These are phyloP conservation scores for Phrixothrix hirtus DNA, from an alignment of 2,888 invertebrate genomes.

Conservation along the genomic window DNA sequence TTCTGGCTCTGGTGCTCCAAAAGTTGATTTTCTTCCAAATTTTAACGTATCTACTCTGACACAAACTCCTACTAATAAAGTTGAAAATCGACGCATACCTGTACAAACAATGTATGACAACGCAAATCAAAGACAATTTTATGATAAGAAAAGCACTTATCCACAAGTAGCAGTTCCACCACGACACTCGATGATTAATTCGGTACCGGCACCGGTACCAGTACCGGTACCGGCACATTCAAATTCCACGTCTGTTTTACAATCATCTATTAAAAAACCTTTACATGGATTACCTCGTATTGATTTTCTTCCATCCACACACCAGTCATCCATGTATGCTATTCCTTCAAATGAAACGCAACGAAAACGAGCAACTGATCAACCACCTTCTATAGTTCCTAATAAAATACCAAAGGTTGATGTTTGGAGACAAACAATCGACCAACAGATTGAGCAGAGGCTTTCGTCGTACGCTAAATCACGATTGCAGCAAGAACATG, in stretches of 20 bases:
- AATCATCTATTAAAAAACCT: slow-evolving; percentile 28
- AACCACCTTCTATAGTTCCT: slow-evolving; percentile 47
- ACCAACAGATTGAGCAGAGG: slow-evolving; percentile 62
- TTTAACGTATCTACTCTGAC: slow-evolving; percentile 60
- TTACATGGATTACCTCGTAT: slow-evolving; percentile 41
- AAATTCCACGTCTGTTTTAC: slow-evolving; percentile 8
- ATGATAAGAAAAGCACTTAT: slow-evolving; percentile 21
- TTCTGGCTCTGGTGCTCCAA: slow-evolving; percentile 63
- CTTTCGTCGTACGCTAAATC: slow-evolving; percentile 52
- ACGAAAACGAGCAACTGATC: slow-evolving; percentile 53
- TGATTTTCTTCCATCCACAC: slow-evolving; percentile 42
- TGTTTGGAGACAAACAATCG: slow-evolving; percentile 60
- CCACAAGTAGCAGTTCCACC: slow-evolving; percentile 11
- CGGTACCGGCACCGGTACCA: slow-evolving; percentile 34
- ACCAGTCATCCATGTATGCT: slow-evolving; percentile 36
- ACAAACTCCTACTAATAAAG: slow-evolving; percentile 22
- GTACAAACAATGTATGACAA: slow-evolving; percentile 18
- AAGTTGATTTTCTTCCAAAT: slow-evolving; percentile 79
- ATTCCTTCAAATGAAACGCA: slow-evolving; percentile 35
- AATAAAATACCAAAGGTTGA: slow-evolving; percentile 59
- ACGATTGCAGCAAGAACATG: slow-evolving; percentile 34
- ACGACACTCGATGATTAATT: slow-evolving; percentile 1
- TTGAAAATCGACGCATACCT: slow-evolving; percentile 21
- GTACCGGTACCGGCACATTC: slow-evolving; percentile 41
- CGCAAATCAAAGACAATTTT: slow-evolving; percentile 16